These are phyloP conservation scores for Drosophila teissieri DNA, from an alignment of 1,140 invertebrate genomes.

Conservation along the genomic window DNA sequence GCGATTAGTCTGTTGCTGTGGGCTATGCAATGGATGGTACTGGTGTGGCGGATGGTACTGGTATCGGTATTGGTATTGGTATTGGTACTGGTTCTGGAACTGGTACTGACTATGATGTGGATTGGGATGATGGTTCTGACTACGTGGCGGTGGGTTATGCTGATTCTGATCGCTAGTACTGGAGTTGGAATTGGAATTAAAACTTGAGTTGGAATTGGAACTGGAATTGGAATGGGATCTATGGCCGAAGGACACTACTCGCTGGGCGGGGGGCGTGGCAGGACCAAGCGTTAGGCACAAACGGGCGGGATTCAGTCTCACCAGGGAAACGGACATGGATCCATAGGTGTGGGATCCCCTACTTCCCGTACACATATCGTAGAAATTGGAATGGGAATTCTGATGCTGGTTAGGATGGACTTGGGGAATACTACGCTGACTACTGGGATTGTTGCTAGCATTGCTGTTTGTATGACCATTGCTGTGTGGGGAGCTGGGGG, in stretches of 20 bases:
- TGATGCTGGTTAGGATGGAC: constrained; percentile 26
- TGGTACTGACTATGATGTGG: constrained; percentile 29
- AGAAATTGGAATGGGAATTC: constrained; percentile 38
- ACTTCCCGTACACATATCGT: constrained; percentile 50
- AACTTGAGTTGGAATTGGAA: constrained; percentile 17
- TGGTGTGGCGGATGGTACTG: constrained; percentile 43
- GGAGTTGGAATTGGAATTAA: not conserved
- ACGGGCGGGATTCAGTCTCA: constrained; percentile 70
- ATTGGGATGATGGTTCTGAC: constrained; percentile 46
- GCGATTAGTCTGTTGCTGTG: constrained; percentile 82
- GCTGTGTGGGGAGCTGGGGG: constrained; percentile 28
- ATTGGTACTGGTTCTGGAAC: not conserved
- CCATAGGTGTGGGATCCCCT: constrained; percentile 50
- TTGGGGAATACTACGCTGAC: constrained; percentile 17
- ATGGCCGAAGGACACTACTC: constrained; percentile 44
- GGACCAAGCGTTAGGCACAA: constrained; percentile 68
- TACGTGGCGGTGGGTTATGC: constrained; percentile 15
- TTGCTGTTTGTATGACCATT: constrained; percentile 48
- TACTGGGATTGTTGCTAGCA: constrained; percentile 36
- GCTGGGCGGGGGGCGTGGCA: constrained; percentile 23
- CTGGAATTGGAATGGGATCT: constrained; percentile 15
- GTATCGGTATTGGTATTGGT: constrained; percentile 8
- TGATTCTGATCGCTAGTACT: constrained; percentile 38
- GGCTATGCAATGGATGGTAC: constrained; percentile 52
- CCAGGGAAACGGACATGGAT: constrained; percentile 74